Base-by-base conservation (phyloP, 1,140 invertebrate genomes). In the Tigriopus japonicus region DNA sequence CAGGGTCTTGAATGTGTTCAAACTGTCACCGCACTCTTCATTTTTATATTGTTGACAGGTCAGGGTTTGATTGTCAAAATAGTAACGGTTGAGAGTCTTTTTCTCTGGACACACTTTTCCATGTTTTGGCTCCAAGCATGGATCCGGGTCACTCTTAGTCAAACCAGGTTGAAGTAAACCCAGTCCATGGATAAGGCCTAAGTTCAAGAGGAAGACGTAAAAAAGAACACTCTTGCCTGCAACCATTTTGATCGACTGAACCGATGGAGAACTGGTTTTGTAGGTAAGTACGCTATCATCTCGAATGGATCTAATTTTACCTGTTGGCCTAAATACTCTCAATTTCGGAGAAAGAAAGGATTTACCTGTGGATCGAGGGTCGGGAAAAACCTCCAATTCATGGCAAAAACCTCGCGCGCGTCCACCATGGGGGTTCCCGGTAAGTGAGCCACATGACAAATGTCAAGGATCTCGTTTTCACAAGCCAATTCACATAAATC, bases 281-380 rank as follows among this genome's bases (percentile, higher is more conserved):
- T 35, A 9, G 28, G 28, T 35, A 35, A 9, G 9, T 35, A 35
- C 28, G 9, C 3, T 3, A 35, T 35, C 28, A 5, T 35, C 28
- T 9, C 28, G 9, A 35, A 5, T 35, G 3, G 28, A 35, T 35
- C 28, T 35, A 35, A 51, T 7, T 17, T 17, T 17, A 51, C 15
- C 15, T 51, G 45, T 7, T 5, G 21, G 21, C 21, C 15, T 21
- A 51, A 17, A 21, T 7, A 17, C 21, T 5, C 15, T 17, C 15
- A 51, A 5, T 5, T 21, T 5, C 10, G 15, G 15, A 17, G 15
- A 55, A 14, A 24, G 19, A n/a, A 55, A 35, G 19, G 14, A 23
- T 35, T 24, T 15, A 55, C 53, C 23, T 58, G 55, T 14, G 55
- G 55, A 58, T 58, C 55, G 28, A 58, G 55, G n/a, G 55, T 58